Base-by-base conservation (phyloP, 2,888 invertebrate species). In the Lobophora halterata region DNA sequence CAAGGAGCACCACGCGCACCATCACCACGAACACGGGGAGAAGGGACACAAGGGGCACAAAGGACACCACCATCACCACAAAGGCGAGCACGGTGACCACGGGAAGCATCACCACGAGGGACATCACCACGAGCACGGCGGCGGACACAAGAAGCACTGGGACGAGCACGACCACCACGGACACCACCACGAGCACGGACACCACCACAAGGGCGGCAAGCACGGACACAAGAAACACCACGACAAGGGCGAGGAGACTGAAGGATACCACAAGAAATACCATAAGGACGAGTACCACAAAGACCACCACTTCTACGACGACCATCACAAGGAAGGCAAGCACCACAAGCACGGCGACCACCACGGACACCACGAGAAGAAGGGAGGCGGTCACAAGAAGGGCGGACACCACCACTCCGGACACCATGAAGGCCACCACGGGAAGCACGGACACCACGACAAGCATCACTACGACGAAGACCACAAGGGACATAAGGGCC, bases 251-350 rank as follows among this genome's bases (percentile, higher is more conserved):
- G 93, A 94, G 61, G 93, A 95, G 60, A 93, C 93, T 27, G 91
- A 93, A 49, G 95, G 95, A 5, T 95, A 93, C 73, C 95, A 95
- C 69, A 93, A 95, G 78, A 95, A 95, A 62, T 92, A 93, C 59
- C 93, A 95, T 74, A 95, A 96, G 71, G 95, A 95, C 66, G 95
- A 95, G 69, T 95, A 92, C 74, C 92, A 94, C 65, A 95, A 95
- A 74, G 93, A 95, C 62, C 95, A 95, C 71, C 94, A 95, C 86
- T 95, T 95, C 89, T 95, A 95, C 77, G 95, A 95, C 58, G 95
- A 95, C 68, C 92, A 92, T 65, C 93, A 95, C 76, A 94, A 95
- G 65, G 93, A 93, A 38, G 95, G 95, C 27, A 92, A 94, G 65
- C 94, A 95, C 68, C 91, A 92, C 70, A 95, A 95, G 64, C 93